These are phyloP conservation scores for Epizoanthus stellaris DNA, from an alignment of 92 coral and sea anemone genomes.

Conservation along the genomic window DNA sequence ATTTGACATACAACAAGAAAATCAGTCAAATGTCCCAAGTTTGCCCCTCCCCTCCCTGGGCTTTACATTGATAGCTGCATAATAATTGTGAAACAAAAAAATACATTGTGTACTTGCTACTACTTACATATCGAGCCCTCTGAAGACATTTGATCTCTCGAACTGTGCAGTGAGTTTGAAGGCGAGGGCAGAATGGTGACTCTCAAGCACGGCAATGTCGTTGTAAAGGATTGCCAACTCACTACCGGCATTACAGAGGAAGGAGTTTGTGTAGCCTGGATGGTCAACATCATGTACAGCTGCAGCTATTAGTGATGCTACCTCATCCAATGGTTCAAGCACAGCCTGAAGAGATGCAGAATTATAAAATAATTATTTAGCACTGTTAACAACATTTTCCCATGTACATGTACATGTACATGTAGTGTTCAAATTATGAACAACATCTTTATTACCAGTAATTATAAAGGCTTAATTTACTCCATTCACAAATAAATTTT, in stretches of 20 bases:
- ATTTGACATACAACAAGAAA: too few relatives aligned
- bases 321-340: slow-evolving; percentile 94
- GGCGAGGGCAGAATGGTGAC: slow-evolving; percentile 97
- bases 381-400: background rate
- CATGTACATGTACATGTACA: too few relatives aligned
- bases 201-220: slow-evolving; percentile 97
- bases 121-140: slow-evolving; percentile 92
- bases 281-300: slow-evolving; percentile 99
- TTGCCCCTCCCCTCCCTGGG: background rate
- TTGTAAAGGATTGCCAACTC: slow-evolving; percentile 95
- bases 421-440: too few relatives aligned
- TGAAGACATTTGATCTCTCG: slow-evolving; percentile 92
- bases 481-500: too few relatives aligned
- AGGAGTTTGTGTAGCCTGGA: slow-evolving; percentile 99
- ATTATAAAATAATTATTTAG: background rate
- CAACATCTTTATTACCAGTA: too few relatives aligned
- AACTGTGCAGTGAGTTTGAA: slow-evolving; percentile 93
- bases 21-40: too few relatives aligned
- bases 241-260: slow-evolving; percentile 95
- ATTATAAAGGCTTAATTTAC: too few relatives aligned
- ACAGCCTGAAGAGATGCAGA: slow-evolving; percentile 69
- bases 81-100: background rate
- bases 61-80: too few relatives aligned
- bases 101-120: background rate
- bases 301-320: slow-evolving; percentile 97